Base-by-base conservation (phyloP, 2,113 vertebrate genomes). In the Origma solitaria region DNA sequence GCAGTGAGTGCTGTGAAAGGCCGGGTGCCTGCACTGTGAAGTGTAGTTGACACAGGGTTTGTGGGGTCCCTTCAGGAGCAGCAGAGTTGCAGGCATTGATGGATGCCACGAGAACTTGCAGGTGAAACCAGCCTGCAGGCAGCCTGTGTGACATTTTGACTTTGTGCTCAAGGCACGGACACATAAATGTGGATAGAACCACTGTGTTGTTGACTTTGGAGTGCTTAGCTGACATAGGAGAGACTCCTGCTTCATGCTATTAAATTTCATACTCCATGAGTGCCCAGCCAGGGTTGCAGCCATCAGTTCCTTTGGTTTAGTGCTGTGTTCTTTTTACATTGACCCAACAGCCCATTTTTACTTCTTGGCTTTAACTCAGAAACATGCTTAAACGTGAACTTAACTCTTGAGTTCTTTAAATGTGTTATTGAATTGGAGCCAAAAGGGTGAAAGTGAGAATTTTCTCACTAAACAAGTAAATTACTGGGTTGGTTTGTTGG, bases 81-180 rank as follows among this genome's bases (percentile, higher is more conserved):
- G 22, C 24, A 2, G 2, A 18, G 68, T 8, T 44, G 23, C 33
- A 50, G 75, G 21, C 8, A 24, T 6, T 54, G 82, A 24, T 77
- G 54, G 78, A 50, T 80, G 45, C 45, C 31, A 1, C 3, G n/a
- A 35, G 68, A 38, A 42, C 62, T 76, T 0, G 0, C 38, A 27
- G 58, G 1, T 64, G 27, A 38, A 75, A 19, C 13, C 83, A 73
- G 35, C 53, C 56, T 18, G 1, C 7, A 4, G 30, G 4, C 15
- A n/a, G 61, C 35, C 35, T 8, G 0, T 12, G 19, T 58, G 84
- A 64, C 2, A 0, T 6, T 44, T 13, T 75, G 61, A 51, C 19
- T 58, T 84, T 11, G 35, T 84, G 53, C 57, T 91, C 22, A 7
- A 61, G 66, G 44, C 30, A 57, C 21, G n/a, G 61, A 35, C 37